Conservation (phyloP, 2,113 vertebrate genomes). For the Phalacrocorax brasilianus region DNA sequence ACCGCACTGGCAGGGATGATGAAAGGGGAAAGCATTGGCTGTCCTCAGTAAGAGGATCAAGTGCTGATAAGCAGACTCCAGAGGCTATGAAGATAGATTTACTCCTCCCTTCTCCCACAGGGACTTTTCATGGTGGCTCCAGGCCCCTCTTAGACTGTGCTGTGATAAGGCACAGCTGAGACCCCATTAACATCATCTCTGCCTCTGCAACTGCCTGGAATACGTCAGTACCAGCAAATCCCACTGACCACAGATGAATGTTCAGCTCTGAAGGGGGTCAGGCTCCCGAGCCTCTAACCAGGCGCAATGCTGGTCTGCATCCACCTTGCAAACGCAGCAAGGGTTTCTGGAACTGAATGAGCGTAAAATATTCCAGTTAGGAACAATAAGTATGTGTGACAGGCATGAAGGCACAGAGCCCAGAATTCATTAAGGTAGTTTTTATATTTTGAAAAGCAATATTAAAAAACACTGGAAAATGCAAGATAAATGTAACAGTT, state of each 20-base stretch:
- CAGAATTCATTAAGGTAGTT: conserved; percentile 66
- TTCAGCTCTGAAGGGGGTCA: background rate
- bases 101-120: background rate
- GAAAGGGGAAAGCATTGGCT: background rate
- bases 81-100: background rate
- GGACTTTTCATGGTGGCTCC: background rate
- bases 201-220: background rate
- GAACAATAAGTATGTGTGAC: background rate
- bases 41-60: conserved; percentile 21
- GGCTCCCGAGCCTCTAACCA: background rate
- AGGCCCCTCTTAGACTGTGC: background rate
- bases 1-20: background rate
- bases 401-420: conserved; percentile 39
- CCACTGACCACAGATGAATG: background rate
- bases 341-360: background rate
- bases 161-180: background rate
- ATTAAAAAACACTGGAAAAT: conserved; percentile 80
- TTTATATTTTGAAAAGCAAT: conserved; percentile 81
- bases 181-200: background rate
- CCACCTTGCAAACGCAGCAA: background rate
- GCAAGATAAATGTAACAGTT: conserved; percentile 73
- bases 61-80: background rate
- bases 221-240: background rate
- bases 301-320: fast-evolving
- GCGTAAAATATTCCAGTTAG: background rate